These are phyloP conservation scores for Sceloporus undulatus DNA, from an alignment of 2,113 vertebrate genomes.

Conservation along the genomic window DNA sequence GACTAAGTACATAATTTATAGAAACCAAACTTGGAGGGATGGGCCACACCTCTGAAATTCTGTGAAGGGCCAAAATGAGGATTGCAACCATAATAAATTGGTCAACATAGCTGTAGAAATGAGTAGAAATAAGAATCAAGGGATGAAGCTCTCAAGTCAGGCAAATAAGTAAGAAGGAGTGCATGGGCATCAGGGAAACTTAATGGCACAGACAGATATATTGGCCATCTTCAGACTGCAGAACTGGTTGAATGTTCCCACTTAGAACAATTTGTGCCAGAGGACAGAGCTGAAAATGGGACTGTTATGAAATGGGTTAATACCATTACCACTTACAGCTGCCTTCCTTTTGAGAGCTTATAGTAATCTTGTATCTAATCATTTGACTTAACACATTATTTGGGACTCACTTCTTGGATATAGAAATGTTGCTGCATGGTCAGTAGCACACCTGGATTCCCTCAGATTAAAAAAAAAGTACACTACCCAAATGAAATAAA, in stretches of 20 bases:
- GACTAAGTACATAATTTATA: too few relatives aligned
- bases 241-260: neutral
- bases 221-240: neutral
- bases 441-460: slow-evolving; percentile 37
- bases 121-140: too few relatives aligned
- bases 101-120: neutral
- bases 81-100: neutral
- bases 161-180: too few relatives aligned
- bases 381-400: slow-evolving; percentile 34
- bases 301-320: neutral
- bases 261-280: neutral
- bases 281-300: neutral
- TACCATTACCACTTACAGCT: neutral
- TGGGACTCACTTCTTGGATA: slow-evolving; percentile 24
- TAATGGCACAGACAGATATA: slow-evolving; percentile 36
- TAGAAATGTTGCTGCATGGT: slow-evolving; percentile 18
- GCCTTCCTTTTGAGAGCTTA: slow-evolving; percentile 34
- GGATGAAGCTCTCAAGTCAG: neutral
- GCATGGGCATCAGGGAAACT: neutral
- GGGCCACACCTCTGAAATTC: too few relatives aligned
- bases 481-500: slow-evolving; percentile 49
- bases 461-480: neutral
- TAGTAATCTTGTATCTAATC: slow-evolving; percentile 2
- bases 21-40: too few relatives aligned
- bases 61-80: too few relatives aligned